Percentiles rank a stretch among this genome's conserved stretches.
phyloP scores from a whole-genome alignment of 1,140 invertebrate species.

The Hylaeus anthracinus region DNA sequence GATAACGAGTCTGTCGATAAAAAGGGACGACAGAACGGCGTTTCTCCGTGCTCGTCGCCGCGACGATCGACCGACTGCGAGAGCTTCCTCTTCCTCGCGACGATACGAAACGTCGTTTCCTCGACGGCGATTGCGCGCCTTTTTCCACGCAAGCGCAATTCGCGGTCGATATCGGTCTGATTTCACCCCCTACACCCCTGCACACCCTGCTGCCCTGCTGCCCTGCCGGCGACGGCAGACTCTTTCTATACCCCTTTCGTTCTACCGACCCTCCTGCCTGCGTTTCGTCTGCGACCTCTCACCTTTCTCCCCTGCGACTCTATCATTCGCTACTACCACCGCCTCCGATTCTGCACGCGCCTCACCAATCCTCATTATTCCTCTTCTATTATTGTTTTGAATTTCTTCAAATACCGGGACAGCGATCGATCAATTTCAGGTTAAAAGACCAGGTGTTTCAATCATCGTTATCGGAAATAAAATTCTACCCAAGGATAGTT shows the following conservation, averaged over 20 bases:
- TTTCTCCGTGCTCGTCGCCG: constrained; percentile 25
- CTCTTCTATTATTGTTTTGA: not conserved
- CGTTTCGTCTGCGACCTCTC: constrained; percentile 7
- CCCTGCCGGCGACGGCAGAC: not conserved
- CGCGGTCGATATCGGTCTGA: constrained; percentile 70
- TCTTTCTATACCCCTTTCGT: constrained; percentile 11
- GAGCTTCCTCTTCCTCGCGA: constrained; percentile 46
- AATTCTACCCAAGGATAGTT: too few relatives aligned
- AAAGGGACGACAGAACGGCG: constrained; percentile 6
- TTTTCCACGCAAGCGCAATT: constrained; percentile 74
- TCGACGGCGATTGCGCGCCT: constrained; percentile 65
- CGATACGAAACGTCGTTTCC: constrained; percentile 49
- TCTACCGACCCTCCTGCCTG: not conserved
- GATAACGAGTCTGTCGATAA: not conserved
- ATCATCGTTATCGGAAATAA: too few relatives aligned
- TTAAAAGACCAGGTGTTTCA: too few relatives aligned
- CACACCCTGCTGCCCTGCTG: not conserved
- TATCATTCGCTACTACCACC: not conserved
- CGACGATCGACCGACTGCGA: constrained; percentile 65
- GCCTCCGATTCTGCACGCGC: not conserved
- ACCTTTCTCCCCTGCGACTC: constrained; percentile 1
- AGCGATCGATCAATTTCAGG: too few relatives aligned
- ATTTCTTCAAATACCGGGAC: not conserved
- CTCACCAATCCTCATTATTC: not conserved
- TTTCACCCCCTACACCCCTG: constrained; percentile 26